Evolutionary conservation across 92 coral and sea anemone species (phyloP), one percentile per base, ranked within the genome.

Genomic region (Montipora capitata): DNA sequence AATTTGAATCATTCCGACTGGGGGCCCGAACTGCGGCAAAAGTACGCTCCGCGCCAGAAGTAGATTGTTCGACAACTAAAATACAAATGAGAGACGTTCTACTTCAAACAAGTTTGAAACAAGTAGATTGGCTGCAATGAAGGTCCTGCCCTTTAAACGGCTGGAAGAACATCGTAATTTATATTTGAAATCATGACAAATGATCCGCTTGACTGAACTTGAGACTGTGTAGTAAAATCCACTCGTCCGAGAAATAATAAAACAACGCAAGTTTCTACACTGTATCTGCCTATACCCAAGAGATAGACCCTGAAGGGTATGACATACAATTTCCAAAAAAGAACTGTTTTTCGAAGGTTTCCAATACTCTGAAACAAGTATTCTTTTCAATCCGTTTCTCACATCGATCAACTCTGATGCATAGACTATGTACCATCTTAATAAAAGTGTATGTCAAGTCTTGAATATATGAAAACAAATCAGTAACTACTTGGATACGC

Each of bases 161-260:
- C 10, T 48, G 52, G 52, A 5, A 5, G 52, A 48, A 48, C 52
- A 64, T 15, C 35, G 4, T 41, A 52, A 67, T 80, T 81, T 10
- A 38, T 81, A 63, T 52, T 69, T 81, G 68, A 68, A 67, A 18
- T 15, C 3, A 64, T 40, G 77, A 39, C 77, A 68, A 81, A 39
- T 81, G 77, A 69, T 38, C 77, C 85, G 85, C 54, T 68, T 68
- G 45, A 69, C 40, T 40, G 66, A 69, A 68, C 61, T 73, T 56
- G 8, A 20, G 18, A 10, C 56, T 0, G n/a, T 12, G 35, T 17
- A 68, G 77, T 42, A 10, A 52, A 61, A 59, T 18, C 27, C 90
- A 57, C 2, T 56, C 69, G 71, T 7, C 79, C 86, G 67, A n/a
- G 59, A 58, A 68, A 86, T 44, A 68, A 86, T 52, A 68, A 74